Evolutionary conservation across 2,888 invertebrate species (phyloP).

Genomic region (Craniophora ligustri): DNA sequence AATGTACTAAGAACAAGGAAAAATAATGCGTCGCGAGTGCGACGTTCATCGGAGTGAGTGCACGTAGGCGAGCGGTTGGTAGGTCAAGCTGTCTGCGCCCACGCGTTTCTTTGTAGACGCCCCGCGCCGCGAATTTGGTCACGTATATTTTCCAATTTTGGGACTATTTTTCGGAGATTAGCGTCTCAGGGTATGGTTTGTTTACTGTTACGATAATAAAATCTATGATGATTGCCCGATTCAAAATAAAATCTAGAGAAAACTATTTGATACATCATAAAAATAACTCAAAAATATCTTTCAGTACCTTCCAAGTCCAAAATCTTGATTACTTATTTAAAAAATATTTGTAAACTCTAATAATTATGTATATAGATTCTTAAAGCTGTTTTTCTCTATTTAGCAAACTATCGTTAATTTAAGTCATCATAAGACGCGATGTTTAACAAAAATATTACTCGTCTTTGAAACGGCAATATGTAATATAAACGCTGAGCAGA

Average conservation of each 20-base stretch:
- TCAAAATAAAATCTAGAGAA: no score
- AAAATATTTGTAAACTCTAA: no score
- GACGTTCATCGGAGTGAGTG: neutral
- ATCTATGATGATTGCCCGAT: neutral
- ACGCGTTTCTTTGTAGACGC: slow-evolving; percentile 37
- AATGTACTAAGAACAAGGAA: slow-evolving; percentile 9
- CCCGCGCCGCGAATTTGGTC: slow-evolving; percentile 26
- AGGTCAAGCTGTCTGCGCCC: slow-evolving; percentile 35
- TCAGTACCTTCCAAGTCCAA: no score
- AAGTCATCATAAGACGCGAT: neutral
- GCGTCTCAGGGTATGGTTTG: slow-evolving; percentile 4
- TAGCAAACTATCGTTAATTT: no score
- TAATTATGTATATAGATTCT: no score
- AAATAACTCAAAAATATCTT: no score
- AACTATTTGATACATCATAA: no score
- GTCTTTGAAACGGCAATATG: neutral
- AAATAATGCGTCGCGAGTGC: slow-evolving; percentile 1
- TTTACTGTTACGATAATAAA: no score
- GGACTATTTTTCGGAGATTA: slow-evolving; percentile 12
- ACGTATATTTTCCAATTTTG: slow-evolving; percentile 29
- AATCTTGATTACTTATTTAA: no score
- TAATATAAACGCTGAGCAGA: slow-evolving; percentile 12
- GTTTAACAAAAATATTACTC: neutral
- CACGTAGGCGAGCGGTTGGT: slow-evolving; percentile 33
- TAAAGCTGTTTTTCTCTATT: no score